Percentiles rank a stretch among this genome's conserved stretches.
Evolutionary conservation across 2,888 invertebrate genomes (phyloP).

Genomic region (Limulus polyphemus): DNA sequence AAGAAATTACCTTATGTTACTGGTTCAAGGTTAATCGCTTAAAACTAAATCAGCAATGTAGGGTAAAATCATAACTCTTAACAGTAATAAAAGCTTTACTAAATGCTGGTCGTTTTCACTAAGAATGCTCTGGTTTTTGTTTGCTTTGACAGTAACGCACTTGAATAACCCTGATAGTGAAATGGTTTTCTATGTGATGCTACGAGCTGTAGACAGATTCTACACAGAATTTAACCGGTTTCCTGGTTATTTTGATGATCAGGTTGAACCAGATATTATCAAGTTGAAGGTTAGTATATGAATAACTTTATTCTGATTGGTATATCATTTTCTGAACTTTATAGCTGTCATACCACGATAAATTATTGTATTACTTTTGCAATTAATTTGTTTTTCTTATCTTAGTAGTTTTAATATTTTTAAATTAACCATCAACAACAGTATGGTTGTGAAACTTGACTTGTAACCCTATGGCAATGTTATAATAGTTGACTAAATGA

Average conservation of each 20-base stretch:
- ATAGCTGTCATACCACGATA: background rate
- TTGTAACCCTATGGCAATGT: no score
- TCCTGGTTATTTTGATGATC: slow-evolving; percentile 71
- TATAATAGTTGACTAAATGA: no score
- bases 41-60: no score
- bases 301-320: background rate
- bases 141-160: slow-evolving; percentile 9
- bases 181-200: slow-evolving; percentile 75
- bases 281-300: slow-evolving; percentile 54
- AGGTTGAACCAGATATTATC: slow-evolving; percentile 78
- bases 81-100: no score
- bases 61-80: no score
- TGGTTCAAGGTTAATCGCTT: no score
- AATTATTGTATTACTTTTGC: background rate
- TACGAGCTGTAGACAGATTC: slow-evolving; percentile 84
- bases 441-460: no score
- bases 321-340: slow-evolving; percentile 3
- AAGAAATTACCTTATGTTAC: no score
- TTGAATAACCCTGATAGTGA: slow-evolving; percentile 71
- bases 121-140: no score
- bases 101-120: no score
- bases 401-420: background rate
- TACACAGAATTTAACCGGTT: slow-evolving; percentile 72
- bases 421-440: no score
- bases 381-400: background rate